Conservation (phyloP, 2,113 vertebrate genomes). For the Microtus richardsoni region DNA sequence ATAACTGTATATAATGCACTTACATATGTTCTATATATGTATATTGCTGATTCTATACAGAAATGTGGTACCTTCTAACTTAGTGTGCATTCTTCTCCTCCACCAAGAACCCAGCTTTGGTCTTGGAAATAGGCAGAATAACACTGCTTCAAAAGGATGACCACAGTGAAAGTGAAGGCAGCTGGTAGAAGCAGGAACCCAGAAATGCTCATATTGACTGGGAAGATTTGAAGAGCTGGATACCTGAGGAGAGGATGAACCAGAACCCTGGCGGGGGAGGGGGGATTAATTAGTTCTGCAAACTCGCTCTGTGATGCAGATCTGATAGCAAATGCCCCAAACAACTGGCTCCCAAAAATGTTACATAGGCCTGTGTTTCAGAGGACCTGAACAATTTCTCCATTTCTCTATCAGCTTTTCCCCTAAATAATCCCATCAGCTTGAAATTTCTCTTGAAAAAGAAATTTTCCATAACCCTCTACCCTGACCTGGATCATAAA, state of each 20-base stretch:
- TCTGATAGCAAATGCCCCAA: not conserved
- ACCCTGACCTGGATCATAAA: not conserved
- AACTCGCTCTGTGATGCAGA: not conserved
- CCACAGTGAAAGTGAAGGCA: accelerated
- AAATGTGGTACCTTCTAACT: not conserved
- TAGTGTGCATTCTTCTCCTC: not conserved
- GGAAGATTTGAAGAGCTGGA: not conserved
- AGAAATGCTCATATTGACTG: not conserved
- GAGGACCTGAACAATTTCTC: not conserved
- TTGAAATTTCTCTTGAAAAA: conserved; percentile 51
- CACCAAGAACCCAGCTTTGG: not conserved
- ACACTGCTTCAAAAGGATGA: not conserved
- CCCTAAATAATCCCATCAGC: not conserved
- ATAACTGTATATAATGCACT: not conserved
- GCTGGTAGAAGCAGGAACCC: not conserved
- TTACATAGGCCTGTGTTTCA: not conserved
- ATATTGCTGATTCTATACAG: not conserved
- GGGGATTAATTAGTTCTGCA: not conserved
- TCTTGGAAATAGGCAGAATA: not conserved
- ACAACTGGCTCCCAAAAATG: not conserved
- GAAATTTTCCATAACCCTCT: not conserved
- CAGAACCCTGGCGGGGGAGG: not conserved
- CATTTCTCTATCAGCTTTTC: not conserved
- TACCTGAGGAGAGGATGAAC: too few species aligned
- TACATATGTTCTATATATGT: not conserved